These are phyloP conservation scores for Thysanoteuthis rhombus DNA, from an alignment of 2,888 invertebrate species.

Conservation along the genomic window DNA sequence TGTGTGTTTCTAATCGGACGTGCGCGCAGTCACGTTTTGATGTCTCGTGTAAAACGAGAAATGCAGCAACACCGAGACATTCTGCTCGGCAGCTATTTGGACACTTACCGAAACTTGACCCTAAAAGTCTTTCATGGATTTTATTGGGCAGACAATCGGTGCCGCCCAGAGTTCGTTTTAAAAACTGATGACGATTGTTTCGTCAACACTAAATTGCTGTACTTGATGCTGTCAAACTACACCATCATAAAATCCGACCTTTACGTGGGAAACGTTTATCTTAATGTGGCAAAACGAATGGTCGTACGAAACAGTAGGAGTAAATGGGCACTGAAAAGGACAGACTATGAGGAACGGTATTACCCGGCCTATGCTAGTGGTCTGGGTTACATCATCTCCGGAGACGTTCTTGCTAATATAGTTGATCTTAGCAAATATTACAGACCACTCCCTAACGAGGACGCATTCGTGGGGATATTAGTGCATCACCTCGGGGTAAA, in stretches of 20 bases:
- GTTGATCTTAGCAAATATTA: slow-evolving; percentile 49
- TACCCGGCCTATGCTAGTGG: slow-evolving; percentile 66
- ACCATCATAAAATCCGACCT: slow-evolving; percentile 40
- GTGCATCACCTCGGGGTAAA: slow-evolving; percentile 50
- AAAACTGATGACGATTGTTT: slow-evolving; percentile 66
- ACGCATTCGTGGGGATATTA: slow-evolving; percentile 65
- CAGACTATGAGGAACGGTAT: slow-evolving; percentile 48
- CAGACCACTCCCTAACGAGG: slow-evolving; percentile 63
- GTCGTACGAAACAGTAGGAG: slow-evolving; percentile 58
- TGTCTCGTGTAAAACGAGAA: slow-evolving; percentile 42
- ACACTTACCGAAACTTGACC: slow-evolving; percentile 63
- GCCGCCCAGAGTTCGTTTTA: slow-evolving; percentile 52
- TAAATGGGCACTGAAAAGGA: slow-evolving; percentile 59
- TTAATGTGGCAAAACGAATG: slow-evolving; percentile 41
- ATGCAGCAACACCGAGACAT: slow-evolving; percentile 49
- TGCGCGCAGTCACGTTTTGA: slow-evolving; percentile 35
- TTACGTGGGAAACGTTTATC: slow-evolving; percentile 61
- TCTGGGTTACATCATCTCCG: slow-evolving; percentile 63
- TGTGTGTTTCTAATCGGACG: slow-evolving; percentile 59
- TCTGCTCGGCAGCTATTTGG: slow-evolving; percentile 59
- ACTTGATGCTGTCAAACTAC: slow-evolving; percentile 47
- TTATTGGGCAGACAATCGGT: slow-evolving; percentile 51
- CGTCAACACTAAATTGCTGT: slow-evolving; percentile 55
- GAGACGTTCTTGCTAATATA: slow-evolving; percentile 53
- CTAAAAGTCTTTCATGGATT: slow-evolving; percentile 61